Base-by-base conservation (phyloP, 2,888 invertebrate species). In the Embidobia sp. region DNA sequence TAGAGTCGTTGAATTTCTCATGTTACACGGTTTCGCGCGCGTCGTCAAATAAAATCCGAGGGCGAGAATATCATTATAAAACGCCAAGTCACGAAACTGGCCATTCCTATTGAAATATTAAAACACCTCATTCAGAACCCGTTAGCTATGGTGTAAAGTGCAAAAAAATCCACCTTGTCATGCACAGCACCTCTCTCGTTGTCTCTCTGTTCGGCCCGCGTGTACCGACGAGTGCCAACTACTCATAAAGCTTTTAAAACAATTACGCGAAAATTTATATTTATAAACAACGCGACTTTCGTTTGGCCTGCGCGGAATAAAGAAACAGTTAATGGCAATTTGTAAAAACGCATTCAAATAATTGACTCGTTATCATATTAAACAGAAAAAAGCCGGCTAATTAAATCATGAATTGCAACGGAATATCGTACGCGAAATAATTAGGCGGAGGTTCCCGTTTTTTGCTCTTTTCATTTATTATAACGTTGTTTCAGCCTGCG, bases 91-190 rank as follows among this genome's bases (percentile, higher is more conserved):
- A 89, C 88, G 88, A 86, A 88, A 87, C 86, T 85, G 86, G 85
- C 85, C 83, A 85, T 86, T 86, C 85, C 88, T 87, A 87, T 88
- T 89, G 88, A 89, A 89, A 88, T 89, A 89, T 89, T 89, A 88
- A 89, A 89, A 88, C 87, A 87, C 87, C 86, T 87, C 87, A 84
- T 87, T 85, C 85, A 85, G 85, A 84, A 83, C 83, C 85, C 78
- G 86, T 83, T 85, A 84, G 83, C 81, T 84, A 81, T 80, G 81
- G 83, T 82, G 79, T 84, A 84, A 86, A 87, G 88, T 86, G 88
- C 85, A 88, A 88, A 88, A 88, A 84, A 88, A 87, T 88, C 85
- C 85, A 88, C 87, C 88, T 87, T 87, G 88, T 88, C 89, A 89
- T 88, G 88, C 88, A 86, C 88, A 87, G 87, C 80, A 83, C 84